Base-by-base conservation (phyloP, 2,113 vertebrate genomes). In the Indicator maculatus region DNA sequence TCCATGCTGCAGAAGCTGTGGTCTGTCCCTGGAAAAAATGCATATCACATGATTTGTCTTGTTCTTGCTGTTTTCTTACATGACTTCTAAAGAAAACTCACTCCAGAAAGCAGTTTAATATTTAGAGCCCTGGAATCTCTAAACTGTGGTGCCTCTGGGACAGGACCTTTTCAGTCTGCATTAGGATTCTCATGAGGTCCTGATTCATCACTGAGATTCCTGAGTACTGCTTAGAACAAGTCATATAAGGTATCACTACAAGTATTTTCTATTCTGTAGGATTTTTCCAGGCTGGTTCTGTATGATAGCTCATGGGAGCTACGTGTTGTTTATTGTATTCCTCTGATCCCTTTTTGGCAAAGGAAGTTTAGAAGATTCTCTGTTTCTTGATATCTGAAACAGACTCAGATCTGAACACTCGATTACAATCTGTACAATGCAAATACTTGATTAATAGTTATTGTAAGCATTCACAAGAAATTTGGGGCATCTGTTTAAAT, bases 401-500 rank as follows among this genome's bases (percentile, higher is more conserved):
- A 56, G 73, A 55, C 59, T 82, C 55, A 67, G 83, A 74, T 76
- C 83, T 56, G 83, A 90, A 41, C 83, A 12, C 47, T 76, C 9
- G 16, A 89, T 95, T 95, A 16, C 65, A 93, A 61, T 31, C 58
- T 71, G 86, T 38, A 77, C 52, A 80, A 14, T 17, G 9, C 7
- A 38, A 89, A 89, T 50, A 58, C 6, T 77, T 59, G 82, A 80
- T 95, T 65, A 83, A 88, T 64, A 93, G 82, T 90, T 78, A 61
- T 56, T 92, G 89, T 53, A 86, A 95, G 91, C 69, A 86, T 83
- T 95, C 31, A 1, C 47, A 39, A 89, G 82, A 89, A 91, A 88
- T 83, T 83, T 18, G 47, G 47, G 69, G 80, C 90, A 76, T 94
- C 88, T 95, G 88, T 90, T 94, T 83, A 56, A 86, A 88, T 94